These are phyloP conservation scores for Brenthis hecate DNA, from an alignment of 2,888 invertebrate species.

Conservation along the genomic window DNA sequence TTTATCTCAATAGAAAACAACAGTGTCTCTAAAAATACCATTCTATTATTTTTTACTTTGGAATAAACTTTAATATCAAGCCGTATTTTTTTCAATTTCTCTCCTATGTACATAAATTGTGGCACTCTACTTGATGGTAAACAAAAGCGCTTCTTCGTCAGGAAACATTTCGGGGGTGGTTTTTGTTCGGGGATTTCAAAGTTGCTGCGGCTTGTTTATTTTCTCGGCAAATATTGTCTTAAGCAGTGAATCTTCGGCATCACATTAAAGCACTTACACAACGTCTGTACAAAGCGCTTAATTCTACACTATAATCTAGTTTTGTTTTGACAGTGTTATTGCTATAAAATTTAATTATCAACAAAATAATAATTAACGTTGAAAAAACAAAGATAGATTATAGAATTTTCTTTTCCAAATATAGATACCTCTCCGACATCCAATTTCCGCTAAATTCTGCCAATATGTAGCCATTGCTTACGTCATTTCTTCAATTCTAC, in stretches of 20 bases:
- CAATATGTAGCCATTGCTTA: no score
- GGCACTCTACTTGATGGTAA: constrained; percentile 18
- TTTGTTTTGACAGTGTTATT: not conserved
- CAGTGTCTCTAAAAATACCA: no score
- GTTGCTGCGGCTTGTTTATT: constrained; percentile 27
- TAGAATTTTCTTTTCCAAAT: no score
- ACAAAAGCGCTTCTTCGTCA: constrained; percentile 17
- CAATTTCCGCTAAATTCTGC: no score
- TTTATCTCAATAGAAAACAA: not conserved
- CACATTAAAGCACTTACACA: constrained; percentile 11
- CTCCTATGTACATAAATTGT: not conserved
- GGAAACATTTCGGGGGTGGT: constrained; percentile 21
- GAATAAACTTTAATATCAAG: not conserved
- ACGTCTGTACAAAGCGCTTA: not conserved
- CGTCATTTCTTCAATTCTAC: no score
- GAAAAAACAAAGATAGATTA: no score
- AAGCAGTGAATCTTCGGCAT: constrained; percentile 18
- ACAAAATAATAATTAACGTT: no score
- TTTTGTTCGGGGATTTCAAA: constrained; percentile 27
- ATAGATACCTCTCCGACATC: no score
- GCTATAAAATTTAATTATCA: not conserved
- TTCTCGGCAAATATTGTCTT: constrained; percentile 29
- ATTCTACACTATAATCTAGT: not conserved
- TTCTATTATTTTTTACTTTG: not conserved
- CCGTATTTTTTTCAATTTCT: not conserved